Base-by-base conservation (phyloP, 2,888 invertebrate species). In the Caenorhabditis zanzibari region DNA sequence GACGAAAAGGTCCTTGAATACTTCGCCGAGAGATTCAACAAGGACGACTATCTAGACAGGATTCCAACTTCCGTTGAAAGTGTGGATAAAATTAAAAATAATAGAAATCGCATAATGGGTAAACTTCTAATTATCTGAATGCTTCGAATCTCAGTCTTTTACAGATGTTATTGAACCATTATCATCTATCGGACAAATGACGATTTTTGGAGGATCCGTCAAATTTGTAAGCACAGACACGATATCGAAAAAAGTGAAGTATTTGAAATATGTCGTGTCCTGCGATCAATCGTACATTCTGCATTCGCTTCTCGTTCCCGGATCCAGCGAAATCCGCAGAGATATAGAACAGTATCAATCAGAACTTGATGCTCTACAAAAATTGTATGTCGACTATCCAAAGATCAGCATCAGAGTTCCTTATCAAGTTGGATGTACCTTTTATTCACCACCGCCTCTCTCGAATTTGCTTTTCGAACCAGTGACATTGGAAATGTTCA, bases 381-480 rank as follows among this genome's bases (percentile, higher is more conserved):
- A 32, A 0, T 6, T 35, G 1, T 72, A 52, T 19, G 3, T 32
- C 12, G 73, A 73, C 16, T 63, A 73, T 41, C 61, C 73, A n/a
- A 49, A 52, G n/a, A 16, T 73, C 12, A 24, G 19, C 38, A 26
- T 73, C 16, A 49, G 16, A 12, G 4, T 44, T 12, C 59, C 59
- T 26, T 1, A 32, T 22, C 14, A 47, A 4, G 2, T 12, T 6
- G 32, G 26, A 9, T 22, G 16, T 1, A 44, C 52, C 0, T 63
- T 63, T 19, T 75, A 75, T 38, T 22, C 44, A 14, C 74, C 74
- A 38, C 74, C 74, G 1, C 66, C 66, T 22, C 47, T 56, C 6
- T 54, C 52, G 4, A 41, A 66, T 9, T 26, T 75, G 19, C 16
- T 75, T 7, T 66, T 75, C 22, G 64, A 75, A 24, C 56, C 74